Base-by-base conservation (phyloP, 2,797 vertebrate genomes). In the Cuniculus paca region DNA sequence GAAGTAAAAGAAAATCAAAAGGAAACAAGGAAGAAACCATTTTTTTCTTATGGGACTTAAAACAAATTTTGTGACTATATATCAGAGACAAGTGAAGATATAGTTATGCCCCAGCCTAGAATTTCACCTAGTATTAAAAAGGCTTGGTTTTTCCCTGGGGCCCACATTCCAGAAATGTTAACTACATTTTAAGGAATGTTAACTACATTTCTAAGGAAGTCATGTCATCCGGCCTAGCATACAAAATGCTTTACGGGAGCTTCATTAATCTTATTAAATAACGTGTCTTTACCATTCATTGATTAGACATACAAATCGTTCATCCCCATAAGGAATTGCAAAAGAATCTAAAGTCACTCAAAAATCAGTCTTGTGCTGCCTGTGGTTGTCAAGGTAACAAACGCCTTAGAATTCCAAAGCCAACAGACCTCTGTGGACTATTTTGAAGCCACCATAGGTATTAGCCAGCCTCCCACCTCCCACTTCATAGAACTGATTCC, bases 321-420 rank as follows among this genome's bases (percentile, higher is more conserved):
- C 79, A 97, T 95, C 61, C 90, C 92, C 82, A 91, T 80, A 96
- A 90, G 94, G 92, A 95, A 95, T 34, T 94, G 72, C 79, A 86
- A 86, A 89, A 24, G 39, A 94, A 85, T 92, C 81, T 96, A 96
- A 94, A 97, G 91, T 94, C 87, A 93, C 79, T 96, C 91, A 90
- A 95, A 96, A 72, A 6, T 34, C 78, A 97, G 85, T 9, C 92
- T 74, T 70, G n/a, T 48, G 17, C 81, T 87, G 68, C 74, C 88
- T 94, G 52, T 87, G 90, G 97, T 97, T 97, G 97, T 97, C 97
- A 97, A 97, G 97, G 97, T 86, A 98, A 98, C 93, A 28, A 82
- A 90, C 8, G 39, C 68, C 48, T 95, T 95, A 85, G 22, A 88
- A 86, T 96, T 95, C 80, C 36, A 74, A 75, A 88, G 88, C 58